Evolutionary conservation across 2,113 vertebrate genomes (phyloP).

Genomic region (Perca schrenkii): DNA sequence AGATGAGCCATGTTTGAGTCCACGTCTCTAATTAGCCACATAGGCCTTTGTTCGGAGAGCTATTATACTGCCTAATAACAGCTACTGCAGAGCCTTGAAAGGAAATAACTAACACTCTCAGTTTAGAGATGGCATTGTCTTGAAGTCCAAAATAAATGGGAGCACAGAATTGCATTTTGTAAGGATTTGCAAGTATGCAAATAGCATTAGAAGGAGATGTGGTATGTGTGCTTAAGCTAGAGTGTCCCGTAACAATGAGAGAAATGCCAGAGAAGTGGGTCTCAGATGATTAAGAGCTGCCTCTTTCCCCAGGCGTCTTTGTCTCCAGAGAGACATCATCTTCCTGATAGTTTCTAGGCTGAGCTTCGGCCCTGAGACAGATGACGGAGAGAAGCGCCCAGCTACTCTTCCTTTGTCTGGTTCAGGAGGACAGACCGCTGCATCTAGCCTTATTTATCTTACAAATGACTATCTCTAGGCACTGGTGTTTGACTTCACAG

Average conservation of each 20-base stretch:
- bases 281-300: constrained; percentile 80
- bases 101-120: constrained; percentile 54
- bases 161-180: constrained; percentile 60
- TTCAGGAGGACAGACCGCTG: constrained; percentile 68
- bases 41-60: constrained; percentile 57
- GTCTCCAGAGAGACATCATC: constrained; percentile 82
- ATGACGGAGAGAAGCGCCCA: constrained; percentile 72
- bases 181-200: constrained; percentile 74
- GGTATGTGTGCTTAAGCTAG: constrained; percentile 34
- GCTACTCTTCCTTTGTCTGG: constrained; percentile 66
- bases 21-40: constrained; percentile 77
- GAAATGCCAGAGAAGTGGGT: constrained; percentile 78
- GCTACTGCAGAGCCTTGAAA: constrained; percentile 42
- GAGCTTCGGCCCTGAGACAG: constrained; percentile 69
- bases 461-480: constrained; percentile 71
- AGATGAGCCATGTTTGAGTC: constrained; percentile 73
- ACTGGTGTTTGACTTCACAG: constrained; percentile 75
- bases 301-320: constrained; percentile 74
- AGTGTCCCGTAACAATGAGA: constrained; percentile 57
- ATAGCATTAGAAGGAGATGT: constrained; percentile 56
- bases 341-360: constrained; percentile 78
- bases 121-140: constrained; percentile 51
- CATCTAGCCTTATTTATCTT: constrained; percentile 78
- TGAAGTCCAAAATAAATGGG: constrained; percentile 54
- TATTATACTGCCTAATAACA: constrained; percentile 62